Evolutionary conservation across 2,888 invertebrate species (phyloP), one percentile per base, ranked within the genome.

Genomic region (Tachina fera): DNA sequence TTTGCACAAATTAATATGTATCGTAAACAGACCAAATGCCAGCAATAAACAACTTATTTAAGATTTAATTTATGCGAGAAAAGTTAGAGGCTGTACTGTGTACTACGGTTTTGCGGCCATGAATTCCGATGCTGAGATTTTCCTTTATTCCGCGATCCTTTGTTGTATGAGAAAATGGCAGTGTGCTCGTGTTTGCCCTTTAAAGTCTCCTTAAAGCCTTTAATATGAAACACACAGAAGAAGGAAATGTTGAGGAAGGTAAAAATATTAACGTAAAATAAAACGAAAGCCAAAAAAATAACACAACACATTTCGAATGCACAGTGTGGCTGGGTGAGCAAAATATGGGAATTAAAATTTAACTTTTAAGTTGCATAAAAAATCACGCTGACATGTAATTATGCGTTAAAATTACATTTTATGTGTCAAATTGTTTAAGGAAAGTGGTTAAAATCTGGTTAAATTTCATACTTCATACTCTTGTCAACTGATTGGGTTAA

Each of bases 1-100:
- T 31, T 1, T 31, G 31, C 31, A 31, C 31, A 31, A 31, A 31
- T 31, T 31, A 31, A 31, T 31, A 31, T 31, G 31, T 45, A 45
- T 3, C 22, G 22, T 9, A 74, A 60, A 16, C 41, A 39, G 13
- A 51, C 13, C 13, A 14, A n/a, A 22, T 13, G 22, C 51, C 65
- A 58, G 43, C 31, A 65, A 58, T 10, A 31, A 65, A 63, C 45
- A 8, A 56, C 11, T 22, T 41, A 16, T 43, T 58, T 45, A 39
- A 11, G 43, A 74, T 84, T 86, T 84, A 84, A 77, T 84, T 79
- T 83, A 56, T 16, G 9, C 51, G n/a, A 1, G n/a, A 6, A 16
- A 9, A 8, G 31, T 31, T 70, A 61, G 19, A 75, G 75, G 45
- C 31, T 31, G 0, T 65, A 49, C 9, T 39, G n/a, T 45, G n/a